phyloP scores from a whole-genome alignment of 2,113 vertebrate genomes.

The Ptychochromis oligacanthus region DNA sequence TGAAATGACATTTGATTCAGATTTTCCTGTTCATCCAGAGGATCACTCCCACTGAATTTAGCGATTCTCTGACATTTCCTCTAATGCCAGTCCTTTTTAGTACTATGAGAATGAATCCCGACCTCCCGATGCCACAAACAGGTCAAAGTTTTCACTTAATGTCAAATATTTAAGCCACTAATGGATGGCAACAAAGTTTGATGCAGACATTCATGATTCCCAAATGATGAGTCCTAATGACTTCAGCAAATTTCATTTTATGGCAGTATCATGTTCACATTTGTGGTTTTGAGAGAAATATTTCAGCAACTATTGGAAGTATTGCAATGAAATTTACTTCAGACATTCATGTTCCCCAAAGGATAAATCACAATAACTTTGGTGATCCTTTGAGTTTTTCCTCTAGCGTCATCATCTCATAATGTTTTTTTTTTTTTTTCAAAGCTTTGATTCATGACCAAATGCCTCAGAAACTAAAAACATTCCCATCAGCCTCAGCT shows the following conservation, averaged over 20 bases:
- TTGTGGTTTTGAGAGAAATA: not conserved
- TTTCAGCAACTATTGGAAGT: not conserved
- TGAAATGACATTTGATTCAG: not conserved
- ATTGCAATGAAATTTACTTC: constrained; percentile 7
- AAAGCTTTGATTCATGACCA: not conserved
- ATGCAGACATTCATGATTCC: not conserved
- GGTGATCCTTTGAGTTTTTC: not conserved
- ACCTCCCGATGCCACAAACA: not conserved
- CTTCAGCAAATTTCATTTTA: not conserved
- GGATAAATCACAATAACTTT: not conserved
- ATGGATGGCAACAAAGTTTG: not conserved
- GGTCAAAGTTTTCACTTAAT: not conserved
- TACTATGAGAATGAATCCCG: not conserved
- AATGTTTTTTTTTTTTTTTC: not conserved
- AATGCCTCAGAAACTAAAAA: constrained; percentile 4
- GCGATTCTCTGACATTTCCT: not conserved
- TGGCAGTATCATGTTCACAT: not conserved
- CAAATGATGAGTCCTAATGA: not conserved
- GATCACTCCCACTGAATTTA: not conserved
- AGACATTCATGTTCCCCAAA: not conserved
- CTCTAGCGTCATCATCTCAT: not conserved
- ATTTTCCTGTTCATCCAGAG: not conserved
- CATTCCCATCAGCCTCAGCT: not conserved
- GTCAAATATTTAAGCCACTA: not conserved
- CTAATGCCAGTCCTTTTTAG: not conserved